Base-by-base conservation (phyloP, 2,113 vertebrate species). In the Pedionomus torquatus region DNA sequence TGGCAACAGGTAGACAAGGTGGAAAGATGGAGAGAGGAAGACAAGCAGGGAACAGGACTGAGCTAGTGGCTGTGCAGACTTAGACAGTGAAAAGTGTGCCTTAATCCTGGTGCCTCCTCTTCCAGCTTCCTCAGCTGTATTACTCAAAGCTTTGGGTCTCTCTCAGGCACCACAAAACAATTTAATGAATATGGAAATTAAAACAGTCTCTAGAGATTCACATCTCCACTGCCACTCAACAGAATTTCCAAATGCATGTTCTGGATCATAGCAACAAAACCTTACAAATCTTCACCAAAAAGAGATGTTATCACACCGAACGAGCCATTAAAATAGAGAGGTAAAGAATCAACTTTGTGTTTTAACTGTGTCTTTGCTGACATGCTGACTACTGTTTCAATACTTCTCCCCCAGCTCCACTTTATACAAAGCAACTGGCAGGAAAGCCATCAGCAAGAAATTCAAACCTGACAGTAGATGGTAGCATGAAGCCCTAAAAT, bases 141-240 rank as follows among this genome's bases (percentile, higher is more conserved):
- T 72, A 69, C 61, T 77, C 63, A 80, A 83, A 35, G 48, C 35
- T 83, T 83, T 88, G n/a, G n/a, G 68, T 85, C 79, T 92, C 31
- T 52, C 82, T 81, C 39, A 44, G 43, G 31, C 49, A 88, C 30
- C 44, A 82, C 30, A 82, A 48, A 95, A 55, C 20, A 68, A 33
- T 86, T 83, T 89, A 87, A 90, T 81, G 41, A 95, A 71, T 65
- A 93, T 44, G 57, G 55, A 96, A 94, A 93, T 94, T 75, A 68
- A 60, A 64, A 70, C 26, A 46, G 61, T 92, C 69, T 93, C 88
- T 94, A 89, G 49, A 77, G 80, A 88, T 93, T 74, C 75, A 83
- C 9, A 64, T 95, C 49, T 89, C 74, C 51, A 81, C 69, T 96
- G 71, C 28, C 57, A 88, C 39, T 78, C 80, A 78, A 55, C 10